Percentiles rank a stretch among this genome's conserved stretches.
Conservation (phyloP, 2,797 vertebrate species). For the Gadopsis marmoratus region DNA sequence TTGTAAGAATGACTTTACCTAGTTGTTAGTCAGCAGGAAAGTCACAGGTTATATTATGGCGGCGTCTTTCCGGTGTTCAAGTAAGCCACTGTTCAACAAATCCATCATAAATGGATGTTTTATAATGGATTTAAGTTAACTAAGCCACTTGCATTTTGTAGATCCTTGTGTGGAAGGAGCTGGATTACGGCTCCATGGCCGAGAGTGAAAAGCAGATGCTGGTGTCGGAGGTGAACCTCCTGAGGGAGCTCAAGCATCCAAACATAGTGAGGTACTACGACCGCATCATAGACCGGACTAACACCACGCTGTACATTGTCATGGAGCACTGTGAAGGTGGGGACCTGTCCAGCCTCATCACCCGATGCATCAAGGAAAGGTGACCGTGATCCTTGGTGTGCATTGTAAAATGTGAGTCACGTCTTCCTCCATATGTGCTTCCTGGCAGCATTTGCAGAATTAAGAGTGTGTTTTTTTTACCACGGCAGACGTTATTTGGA, state of each 20-base stretch:
- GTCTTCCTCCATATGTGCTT: not conserved
- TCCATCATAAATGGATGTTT: not conserved
- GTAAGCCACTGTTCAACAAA: not conserved
- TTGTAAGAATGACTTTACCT: not conserved
- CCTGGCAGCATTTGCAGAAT: not conserved
- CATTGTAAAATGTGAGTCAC: not conserved
- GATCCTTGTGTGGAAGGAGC: conserved; percentile 97
- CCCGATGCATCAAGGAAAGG: conserved; percentile 91
- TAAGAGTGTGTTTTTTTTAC: conserved; percentile 9
- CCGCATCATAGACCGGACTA: conserved; percentile 95
- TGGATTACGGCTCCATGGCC: conserved; percentile 95
- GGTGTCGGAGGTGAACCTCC: conserved; percentile 96
- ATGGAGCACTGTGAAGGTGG: conserved; percentile 98
- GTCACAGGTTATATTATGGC: not conserved
- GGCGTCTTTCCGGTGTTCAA: not conserved
- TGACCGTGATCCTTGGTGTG: conserved; percentile 37
- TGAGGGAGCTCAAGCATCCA: conserved; percentile 94
- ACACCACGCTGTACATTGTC: conserved; percentile 93
- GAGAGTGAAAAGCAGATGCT: conserved; percentile 97
- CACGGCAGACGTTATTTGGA: conserved; percentile 90
- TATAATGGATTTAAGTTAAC: not conserved
- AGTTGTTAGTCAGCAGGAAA: not conserved
- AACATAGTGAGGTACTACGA: conserved; percentile 97
- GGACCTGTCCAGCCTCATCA: conserved; percentile 92
- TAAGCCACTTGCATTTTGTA: conserved; percentile 49